These are phyloP conservation scores for Epinephelus awoara DNA, from an alignment of 2,797 vertebrate species.

Conservation along the genomic window DNA sequence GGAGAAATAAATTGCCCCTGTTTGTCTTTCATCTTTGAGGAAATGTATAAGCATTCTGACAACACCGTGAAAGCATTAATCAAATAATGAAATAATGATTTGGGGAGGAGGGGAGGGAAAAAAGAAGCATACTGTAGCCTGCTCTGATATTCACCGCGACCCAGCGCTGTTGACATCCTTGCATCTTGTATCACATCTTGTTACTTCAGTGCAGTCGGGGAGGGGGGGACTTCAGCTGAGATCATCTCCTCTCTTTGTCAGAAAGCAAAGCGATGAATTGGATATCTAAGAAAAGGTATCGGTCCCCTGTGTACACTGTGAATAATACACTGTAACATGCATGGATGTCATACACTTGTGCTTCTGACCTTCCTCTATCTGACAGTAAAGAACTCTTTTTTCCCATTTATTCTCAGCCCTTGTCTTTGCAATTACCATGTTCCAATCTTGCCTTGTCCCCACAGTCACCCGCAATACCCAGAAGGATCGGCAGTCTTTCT, in stretches of 20 bases:
- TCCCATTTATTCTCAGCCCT: slow-evolving; percentile 86
- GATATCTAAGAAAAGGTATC: slow-evolving; percentile 86
- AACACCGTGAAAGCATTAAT: slow-evolving; percentile 84
- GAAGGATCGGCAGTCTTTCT: slow-evolving; percentile 86
- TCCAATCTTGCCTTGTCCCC: slow-evolving; percentile 88
- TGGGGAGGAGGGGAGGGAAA: slow-evolving; percentile 37
- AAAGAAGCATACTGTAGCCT: slow-evolving; percentile 54
- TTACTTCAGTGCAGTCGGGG: slow-evolving; percentile 71
- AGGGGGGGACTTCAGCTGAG: slow-evolving; percentile 69
- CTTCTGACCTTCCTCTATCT: slow-evolving; percentile 87
- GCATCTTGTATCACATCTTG: slow-evolving; percentile 78
- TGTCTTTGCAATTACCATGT: slow-evolving; percentile 90
- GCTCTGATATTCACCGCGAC: slow-evolving; percentile 77
- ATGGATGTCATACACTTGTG: slow-evolving; percentile 85
- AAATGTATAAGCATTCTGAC: slow-evolving; percentile 87
- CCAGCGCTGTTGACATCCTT: slow-evolving; percentile 77
- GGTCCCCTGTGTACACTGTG: slow-evolving; percentile 83
- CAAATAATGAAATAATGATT: slow-evolving; percentile 86
- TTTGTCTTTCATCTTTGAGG: slow-evolving; percentile 89
- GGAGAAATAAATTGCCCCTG: slow-evolving; percentile 89
- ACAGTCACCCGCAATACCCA: slow-evolving; percentile 89
- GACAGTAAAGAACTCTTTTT: slow-evolving; percentile 84
- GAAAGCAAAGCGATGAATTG: slow-evolving; percentile 78
- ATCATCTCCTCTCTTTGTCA: slow-evolving; percentile 84
- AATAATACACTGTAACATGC: slow-evolving; percentile 85